Conservation (phyloP, 2,797 vertebrate species). For the Enteromius argenteus region DNA sequence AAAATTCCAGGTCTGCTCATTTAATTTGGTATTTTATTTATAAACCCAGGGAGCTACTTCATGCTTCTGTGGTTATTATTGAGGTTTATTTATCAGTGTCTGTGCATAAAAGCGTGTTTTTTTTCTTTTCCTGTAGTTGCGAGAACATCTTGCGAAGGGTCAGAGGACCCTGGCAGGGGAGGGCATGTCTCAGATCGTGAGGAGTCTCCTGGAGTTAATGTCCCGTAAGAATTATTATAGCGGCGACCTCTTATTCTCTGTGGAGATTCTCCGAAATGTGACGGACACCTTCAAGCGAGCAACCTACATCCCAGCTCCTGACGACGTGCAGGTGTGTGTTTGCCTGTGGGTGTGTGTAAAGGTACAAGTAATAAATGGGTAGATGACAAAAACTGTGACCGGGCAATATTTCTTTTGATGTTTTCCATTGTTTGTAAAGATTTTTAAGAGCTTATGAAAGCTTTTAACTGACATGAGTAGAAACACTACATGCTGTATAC, state of each 20-base stretch:
- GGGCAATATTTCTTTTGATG: not conserved
- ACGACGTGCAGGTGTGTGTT: constrained; percentile 91
- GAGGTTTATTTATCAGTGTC: not conserved
- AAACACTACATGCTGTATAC: not conserved
- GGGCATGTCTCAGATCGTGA: constrained; percentile 99
- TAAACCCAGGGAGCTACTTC: not conserved
- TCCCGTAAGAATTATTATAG: constrained; percentile 96
- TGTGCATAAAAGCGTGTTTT: not conserved
- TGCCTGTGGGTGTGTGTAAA: not conserved
- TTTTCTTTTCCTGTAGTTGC: constrained; percentile 78
- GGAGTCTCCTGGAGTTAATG: constrained; percentile 94
- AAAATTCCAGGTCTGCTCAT: not conserved
- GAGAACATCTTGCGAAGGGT: constrained; percentile 98
- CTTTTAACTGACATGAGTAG: not conserved
- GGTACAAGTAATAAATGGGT: not conserved
- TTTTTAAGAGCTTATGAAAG: not conserved
- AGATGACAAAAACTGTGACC: not conserved
- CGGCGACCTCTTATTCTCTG: constrained; percentile 98
- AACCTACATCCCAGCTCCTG: constrained; percentile 94
- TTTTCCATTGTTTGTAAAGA: not conserved
- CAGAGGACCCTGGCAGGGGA: constrained; percentile 98
- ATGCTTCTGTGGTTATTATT: constrained; percentile 20
- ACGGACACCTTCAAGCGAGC: constrained; percentile 99
- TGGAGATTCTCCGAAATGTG: constrained; percentile 99
- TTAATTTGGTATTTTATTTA: not conserved